phyloP scores from a whole-genome alignment of 2,797 vertebrate species.

The Sebastes aleutianus region DNA sequence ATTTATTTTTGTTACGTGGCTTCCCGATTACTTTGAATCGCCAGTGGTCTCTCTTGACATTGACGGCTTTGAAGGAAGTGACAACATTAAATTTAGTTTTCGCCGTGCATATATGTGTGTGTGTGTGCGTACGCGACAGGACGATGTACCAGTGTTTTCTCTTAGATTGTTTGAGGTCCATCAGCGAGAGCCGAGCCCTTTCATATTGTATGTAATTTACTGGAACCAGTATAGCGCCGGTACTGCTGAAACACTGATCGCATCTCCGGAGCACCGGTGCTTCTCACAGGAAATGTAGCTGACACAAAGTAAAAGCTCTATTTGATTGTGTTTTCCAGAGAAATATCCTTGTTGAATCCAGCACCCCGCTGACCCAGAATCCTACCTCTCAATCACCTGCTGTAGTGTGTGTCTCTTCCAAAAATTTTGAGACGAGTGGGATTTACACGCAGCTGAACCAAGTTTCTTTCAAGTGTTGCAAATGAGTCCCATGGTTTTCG shows the following conservation, averaged over 20 bases:
- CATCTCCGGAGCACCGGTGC: conserved; percentile 36
- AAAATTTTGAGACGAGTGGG: conserved; percentile 16
- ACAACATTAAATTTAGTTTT: conserved; percentile 75
- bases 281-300: conserved; percentile 62
- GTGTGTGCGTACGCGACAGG: conserved; percentile 33
- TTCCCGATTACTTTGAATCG: conserved; percentile 92
- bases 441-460: conserved; percentile 39
- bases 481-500: conserved; percentile 22
- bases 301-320: conserved; percentile 57
- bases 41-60: conserved; percentile 83
- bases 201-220: conserved; percentile 72
- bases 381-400: conserved; percentile 49
- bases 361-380: conserved; percentile 44
- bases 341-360: conserved; percentile 56
- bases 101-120: conserved; percentile 52
- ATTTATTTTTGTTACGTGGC: conserved; percentile 87
- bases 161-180: conserved; percentile 68
- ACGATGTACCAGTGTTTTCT: conserved; percentile 69
- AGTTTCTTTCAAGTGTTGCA: conserved; percentile 40
- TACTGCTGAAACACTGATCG: conserved; percentile 64
- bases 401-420: conserved; percentile 14
- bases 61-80: conserved; percentile 83
- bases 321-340: conserved; percentile 55
- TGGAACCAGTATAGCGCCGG: conserved; percentile 45
- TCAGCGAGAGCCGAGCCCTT: conserved; percentile 51